Evolutionary conservation across 2,888 invertebrate genomes (phyloP).

Genomic region (Tipula vernalis): DNA sequence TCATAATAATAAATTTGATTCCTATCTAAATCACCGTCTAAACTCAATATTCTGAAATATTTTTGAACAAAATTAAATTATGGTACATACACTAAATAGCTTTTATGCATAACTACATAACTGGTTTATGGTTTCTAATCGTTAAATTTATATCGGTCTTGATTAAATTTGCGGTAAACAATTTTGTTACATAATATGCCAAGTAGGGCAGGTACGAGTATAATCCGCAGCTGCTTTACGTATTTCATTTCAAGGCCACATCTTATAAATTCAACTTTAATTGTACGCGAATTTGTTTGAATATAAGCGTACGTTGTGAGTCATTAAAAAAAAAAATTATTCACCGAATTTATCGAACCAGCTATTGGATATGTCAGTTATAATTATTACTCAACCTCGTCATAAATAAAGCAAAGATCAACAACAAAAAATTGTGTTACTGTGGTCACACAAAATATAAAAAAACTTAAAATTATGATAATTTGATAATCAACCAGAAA

Average conservation of each 20-base stretch:
- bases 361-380: not conserved
- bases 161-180: not conserved
- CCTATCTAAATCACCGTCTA: not conserved
- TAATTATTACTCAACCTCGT: not conserved
- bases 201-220: not conserved
- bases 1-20: not conserved
- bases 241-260: not conserved
- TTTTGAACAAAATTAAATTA: not conserved
- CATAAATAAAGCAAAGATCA: not conserved
- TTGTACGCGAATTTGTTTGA: not conserved
- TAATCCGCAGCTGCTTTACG: not conserved
- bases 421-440: not conserved
- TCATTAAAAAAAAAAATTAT: not conserved
- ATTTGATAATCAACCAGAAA: not conserved
- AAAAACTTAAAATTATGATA: not conserved
- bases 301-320: not conserved
- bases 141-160: not conserved
- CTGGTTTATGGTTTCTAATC: not conserved
- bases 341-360: not conserved
- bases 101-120: not conserved
- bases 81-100: not conserved
- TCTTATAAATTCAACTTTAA: not conserved
- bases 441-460: not conserved
- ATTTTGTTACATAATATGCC: not conserved
- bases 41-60: not conserved